phyloP scores from a whole-genome alignment of 1,140 invertebrate genomes.

The Euglossa dilemma region DNA sequence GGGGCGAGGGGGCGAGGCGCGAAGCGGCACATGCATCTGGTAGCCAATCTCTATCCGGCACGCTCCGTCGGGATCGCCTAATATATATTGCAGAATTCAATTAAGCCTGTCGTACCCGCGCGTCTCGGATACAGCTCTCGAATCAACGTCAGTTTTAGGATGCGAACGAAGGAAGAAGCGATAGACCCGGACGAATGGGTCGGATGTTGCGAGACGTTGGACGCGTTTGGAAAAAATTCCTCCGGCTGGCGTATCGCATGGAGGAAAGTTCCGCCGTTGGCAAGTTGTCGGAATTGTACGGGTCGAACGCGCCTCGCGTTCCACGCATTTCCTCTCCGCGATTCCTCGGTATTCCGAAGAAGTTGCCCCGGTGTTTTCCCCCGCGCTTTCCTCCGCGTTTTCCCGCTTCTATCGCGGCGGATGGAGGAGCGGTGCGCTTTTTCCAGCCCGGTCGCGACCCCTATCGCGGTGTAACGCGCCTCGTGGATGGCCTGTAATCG shows the following conservation, averaged over 20 bases:
- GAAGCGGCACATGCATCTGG: constrained; percentile 16
- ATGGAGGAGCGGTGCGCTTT: background rate
- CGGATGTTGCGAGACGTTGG: background rate
- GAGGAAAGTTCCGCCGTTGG: background rate
- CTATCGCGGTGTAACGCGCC: background rate
- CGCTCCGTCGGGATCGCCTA: constrained; percentile 22
- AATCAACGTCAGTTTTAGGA: constrained; percentile 34
- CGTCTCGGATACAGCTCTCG: constrained; percentile 5
- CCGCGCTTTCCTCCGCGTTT: background rate
- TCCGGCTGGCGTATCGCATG: background rate
- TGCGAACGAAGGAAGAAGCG: background rate
- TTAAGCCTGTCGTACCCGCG: constrained; percentile 37
- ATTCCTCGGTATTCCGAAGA: constrained; percentile 4
- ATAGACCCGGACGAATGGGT: no score
- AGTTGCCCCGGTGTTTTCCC: no score
- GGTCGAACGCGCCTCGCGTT: no score
- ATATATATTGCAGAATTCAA: constrained; percentile 55
- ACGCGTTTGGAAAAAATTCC: background rate
- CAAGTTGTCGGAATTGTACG: background rate
- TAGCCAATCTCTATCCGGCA: constrained; percentile 37
- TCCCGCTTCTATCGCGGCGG: background rate
- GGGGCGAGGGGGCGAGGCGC: constrained; percentile 5
- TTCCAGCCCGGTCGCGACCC: background rate
- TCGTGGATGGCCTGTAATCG: background rate
- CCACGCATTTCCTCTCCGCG: background rate